Base-by-base conservation (phyloP, 2,888 invertebrate species). In the Clistopyga incitator region DNA sequence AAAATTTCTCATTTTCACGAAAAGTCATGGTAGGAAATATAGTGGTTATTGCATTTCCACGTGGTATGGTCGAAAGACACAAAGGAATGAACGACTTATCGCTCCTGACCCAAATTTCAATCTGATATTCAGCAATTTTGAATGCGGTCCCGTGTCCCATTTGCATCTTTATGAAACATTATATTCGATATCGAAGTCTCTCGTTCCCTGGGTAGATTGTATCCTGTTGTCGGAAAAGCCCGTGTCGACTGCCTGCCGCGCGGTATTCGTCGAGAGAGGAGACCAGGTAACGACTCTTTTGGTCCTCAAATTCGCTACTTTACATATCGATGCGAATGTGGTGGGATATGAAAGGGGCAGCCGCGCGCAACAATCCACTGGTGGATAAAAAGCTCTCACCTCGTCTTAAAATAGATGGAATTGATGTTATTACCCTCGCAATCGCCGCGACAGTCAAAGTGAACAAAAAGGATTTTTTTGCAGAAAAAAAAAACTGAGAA, bases 81-180 rank as follows among this genome's bases (percentile, higher is more conserved):
- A 34, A 61, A 18, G 25, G 25, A 4, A 23, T 15, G 18, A 18
- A 42, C 42, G 72, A 72, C 56, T 72, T 72, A 72, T 72, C 59
- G 59, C 72, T 25, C 56, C 29, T 59, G 72, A 72, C 72, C 72
- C 45, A 56, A 72, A 59, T 72, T 47, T 42, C 34, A 61, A 59
- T n/a, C 23, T 20, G 23, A n/a, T 59, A 59, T 72, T 59, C 72
- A 59, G 59, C 45, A 72, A 59, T 61, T 47, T 72, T 42, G 59
- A 72, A 72, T 45, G 42, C 59, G 59, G 8, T 45, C 23, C 38
- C 67, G 47, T 56, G 71, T 47, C 59, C 59, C 59, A 72, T 72
- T 72, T 72, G 72, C 72, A 72, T 90, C 87, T 90, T 89, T 90
- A 89, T 89, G 86, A 84, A 82, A 54, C 79, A 86, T 86, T 90